phyloP scores from a whole-genome alignment of 2,113 vertebrate species.

The Notarius lentiginosus region DNA sequence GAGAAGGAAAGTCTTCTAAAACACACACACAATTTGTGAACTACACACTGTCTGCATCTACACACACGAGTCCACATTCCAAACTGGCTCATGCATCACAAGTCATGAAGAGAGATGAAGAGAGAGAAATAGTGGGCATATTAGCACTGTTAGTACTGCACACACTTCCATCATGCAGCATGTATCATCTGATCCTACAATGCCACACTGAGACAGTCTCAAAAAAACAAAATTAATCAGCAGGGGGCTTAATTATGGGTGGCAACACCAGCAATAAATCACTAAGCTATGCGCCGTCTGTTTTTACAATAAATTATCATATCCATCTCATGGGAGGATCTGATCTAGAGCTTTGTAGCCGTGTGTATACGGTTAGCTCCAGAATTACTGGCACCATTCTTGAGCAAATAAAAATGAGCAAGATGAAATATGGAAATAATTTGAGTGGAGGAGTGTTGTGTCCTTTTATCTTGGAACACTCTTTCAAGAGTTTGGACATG shows the following conservation, averaged over 20 bases:
- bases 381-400: neutral
- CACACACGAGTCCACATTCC: constrained; percentile 8
- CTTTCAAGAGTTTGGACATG: neutral
- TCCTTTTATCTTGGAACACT: neutral
- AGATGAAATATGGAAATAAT: neutral
- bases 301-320: constrained; percentile 56
- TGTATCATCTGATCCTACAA: constrained; percentile 28
- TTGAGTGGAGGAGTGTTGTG: neutral
- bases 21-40: neutral
- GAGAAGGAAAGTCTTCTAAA: neutral
- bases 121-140: constrained; percentile 47
- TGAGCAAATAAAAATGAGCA: neutral
- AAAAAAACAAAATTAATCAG: constrained; percentile 56
- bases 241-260: constrained; percentile 55
- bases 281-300: constrained; percentile 36
- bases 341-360: constrained; percentile 1
- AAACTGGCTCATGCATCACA: constrained; percentile 27
- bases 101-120: constrained; percentile 37
- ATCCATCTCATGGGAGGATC: constrained; percentile 34
- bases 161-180: constrained; percentile 29
- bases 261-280: constrained; percentile 56
- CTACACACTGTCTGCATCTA: neutral
- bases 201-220: constrained; percentile 41
- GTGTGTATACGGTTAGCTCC: constrained; percentile 2
- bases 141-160: constrained; percentile 31